Conservation (phyloP, 23 tunicate species). For the Phallusia fumigata region DNA sequence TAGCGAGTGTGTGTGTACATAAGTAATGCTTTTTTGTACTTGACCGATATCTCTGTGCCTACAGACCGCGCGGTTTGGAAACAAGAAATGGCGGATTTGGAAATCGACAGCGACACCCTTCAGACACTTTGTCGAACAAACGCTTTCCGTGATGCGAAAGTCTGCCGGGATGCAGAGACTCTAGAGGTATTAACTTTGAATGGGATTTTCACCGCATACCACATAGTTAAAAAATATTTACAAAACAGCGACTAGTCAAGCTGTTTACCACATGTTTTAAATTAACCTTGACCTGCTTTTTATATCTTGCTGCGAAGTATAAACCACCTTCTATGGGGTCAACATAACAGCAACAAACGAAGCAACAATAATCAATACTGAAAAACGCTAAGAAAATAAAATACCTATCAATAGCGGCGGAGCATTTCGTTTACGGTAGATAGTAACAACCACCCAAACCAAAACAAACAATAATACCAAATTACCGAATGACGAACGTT, state of each 20-base stretch:
- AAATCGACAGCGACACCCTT: background rate
- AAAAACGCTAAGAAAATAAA: too few relatives aligned
- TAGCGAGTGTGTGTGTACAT: too few relatives aligned
- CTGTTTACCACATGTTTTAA: too few relatives aligned
- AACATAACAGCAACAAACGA: background rate
- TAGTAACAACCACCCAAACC: too few relatives aligned
- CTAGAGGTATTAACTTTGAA: background rate
- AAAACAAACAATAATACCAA: too few relatives aligned
- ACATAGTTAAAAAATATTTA: too few relatives aligned
- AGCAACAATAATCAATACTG: background rate
- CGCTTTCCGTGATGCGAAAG: background rate
- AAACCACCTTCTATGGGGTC: background rate
- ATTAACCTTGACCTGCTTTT: too few relatives aligned
- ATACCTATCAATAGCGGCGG: too few relatives aligned
- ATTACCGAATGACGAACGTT: too few relatives aligned
- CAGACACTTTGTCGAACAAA: background rate
- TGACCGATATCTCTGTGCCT: background rate
- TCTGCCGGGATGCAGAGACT: background rate
- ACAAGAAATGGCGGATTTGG: constrained; percentile 7
- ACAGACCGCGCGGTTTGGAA: constrained; percentile 1
- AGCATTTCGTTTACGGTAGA: too few relatives aligned
- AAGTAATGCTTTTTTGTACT: background rate
- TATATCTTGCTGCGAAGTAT: background rate
- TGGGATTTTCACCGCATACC: too few relatives aligned
- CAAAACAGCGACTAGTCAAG: too few relatives aligned